Evolutionary conservation across 2,888 invertebrate genomes (phyloP).

Genomic region (Orthonevra nobilis): DNA sequence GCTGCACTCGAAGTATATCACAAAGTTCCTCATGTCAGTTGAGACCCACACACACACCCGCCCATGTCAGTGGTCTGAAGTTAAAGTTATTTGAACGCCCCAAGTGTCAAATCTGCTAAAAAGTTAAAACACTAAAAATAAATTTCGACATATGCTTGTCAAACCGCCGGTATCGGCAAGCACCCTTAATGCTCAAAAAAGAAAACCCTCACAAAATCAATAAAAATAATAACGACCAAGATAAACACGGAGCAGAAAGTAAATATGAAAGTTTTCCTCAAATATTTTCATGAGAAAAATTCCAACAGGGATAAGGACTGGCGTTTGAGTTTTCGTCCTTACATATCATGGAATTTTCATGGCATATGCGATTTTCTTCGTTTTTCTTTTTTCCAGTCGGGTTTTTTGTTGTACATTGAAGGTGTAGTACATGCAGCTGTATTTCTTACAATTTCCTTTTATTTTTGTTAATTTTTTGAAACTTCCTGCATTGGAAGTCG

Average conservation of each 20-base stretch:
- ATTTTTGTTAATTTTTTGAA: constrained; percentile 1
- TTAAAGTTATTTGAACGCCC: constrained; percentile 19
- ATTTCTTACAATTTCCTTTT: constrained; percentile 9
- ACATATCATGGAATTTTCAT: constrained; percentile 58
- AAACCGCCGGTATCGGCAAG: constrained; percentile 39
- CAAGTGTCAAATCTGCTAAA: constrained; percentile 24
- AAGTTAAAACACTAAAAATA: constrained; percentile 46
- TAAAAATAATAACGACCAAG: constrained; percentile 66
- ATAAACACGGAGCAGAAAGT: constrained; percentile 55
- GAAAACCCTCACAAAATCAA: constrained; percentile 52
- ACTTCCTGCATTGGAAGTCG: constrained; percentile 16
- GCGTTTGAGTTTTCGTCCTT: constrained; percentile 36
- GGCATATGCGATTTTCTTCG: constrained; percentile 33
- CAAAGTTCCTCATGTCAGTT: no score
- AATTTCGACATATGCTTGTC: constrained; percentile 54
- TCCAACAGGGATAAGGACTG: constrained; percentile 26
- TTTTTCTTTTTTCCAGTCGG: not conserved
- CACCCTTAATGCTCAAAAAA: constrained; percentile 7
- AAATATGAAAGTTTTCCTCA: constrained; percentile 62
- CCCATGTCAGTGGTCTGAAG: no score
- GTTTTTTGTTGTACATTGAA: not conserved
- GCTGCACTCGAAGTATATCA: no score
- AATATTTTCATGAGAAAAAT: constrained; percentile 67
- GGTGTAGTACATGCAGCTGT: constrained; percentile 5
- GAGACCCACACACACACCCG: no score